phyloP scores from a whole-genome alignment of 2,113 vertebrate genomes.

The Mugil cephalus region DNA sequence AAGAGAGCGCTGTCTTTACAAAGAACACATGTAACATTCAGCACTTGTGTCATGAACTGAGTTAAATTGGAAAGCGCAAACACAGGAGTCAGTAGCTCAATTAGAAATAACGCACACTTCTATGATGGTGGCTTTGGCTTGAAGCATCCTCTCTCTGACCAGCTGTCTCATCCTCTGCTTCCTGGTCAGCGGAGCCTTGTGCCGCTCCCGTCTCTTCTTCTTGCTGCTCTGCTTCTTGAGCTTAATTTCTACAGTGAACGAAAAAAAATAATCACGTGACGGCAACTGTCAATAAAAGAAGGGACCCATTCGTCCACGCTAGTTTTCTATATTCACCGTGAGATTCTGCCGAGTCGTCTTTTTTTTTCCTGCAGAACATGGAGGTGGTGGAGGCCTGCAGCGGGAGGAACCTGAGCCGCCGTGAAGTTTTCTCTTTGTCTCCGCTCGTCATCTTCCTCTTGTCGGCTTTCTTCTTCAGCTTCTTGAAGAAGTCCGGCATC shows the following conservation, averaged over 20 bases:
- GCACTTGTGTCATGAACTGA: no score
- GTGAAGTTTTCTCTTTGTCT: constrained; percentile 47
- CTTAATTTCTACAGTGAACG: constrained; percentile 63
- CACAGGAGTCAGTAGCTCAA: neutral
- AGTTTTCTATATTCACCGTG: constrained; percentile 59
- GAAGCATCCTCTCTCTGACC: constrained; percentile 78
- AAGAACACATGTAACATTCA: neutral
- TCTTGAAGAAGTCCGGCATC: constrained; percentile 83
- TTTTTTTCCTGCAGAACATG: constrained; percentile 62
- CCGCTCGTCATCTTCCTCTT: constrained; percentile 76
- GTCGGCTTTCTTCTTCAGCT: constrained; percentile 80
- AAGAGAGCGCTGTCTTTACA: neutral
- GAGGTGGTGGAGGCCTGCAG: constrained; percentile 76
- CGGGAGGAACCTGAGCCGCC: constrained; percentile 73
- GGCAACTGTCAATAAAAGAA: neutral
- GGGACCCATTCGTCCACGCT: neutral
- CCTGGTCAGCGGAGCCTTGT: constrained; percentile 72
- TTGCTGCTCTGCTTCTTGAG: constrained; percentile 73
- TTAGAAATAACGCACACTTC: constrained; percentile 75
- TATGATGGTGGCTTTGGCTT: constrained; percentile 77
- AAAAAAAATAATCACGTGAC: neutral
- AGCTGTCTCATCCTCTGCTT: constrained; percentile 79
- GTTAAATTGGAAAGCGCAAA: neutral
- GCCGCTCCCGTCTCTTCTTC: constrained; percentile 72
- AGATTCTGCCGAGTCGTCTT: constrained; percentile 42